Conservation (phyloP, 2,113 vertebrate species). For the Eolophus roseicapilla region DNA sequence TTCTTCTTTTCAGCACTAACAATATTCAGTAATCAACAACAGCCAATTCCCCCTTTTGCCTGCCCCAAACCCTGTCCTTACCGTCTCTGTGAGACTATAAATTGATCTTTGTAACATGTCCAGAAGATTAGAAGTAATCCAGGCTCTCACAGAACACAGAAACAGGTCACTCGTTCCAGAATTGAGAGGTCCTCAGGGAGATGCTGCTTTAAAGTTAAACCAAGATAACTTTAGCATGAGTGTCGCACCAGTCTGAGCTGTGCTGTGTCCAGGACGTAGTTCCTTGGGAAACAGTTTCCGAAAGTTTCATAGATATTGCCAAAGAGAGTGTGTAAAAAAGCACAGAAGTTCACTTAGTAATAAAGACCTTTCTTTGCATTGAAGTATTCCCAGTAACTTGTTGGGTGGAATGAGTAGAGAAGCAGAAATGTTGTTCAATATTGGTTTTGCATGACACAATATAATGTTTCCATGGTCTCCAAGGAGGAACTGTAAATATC, state of each 20-base stretch:
- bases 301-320: not conserved
- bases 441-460: not conserved
- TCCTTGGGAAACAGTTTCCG: not conserved
- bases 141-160: not conserved
- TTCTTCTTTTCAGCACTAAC: not conserved
- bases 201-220: conserved; percentile 24
- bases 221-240: conserved; percentile 5
- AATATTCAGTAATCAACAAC: not conserved
- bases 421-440: not conserved
- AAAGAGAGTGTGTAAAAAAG: not conserved
- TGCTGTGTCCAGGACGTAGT: not conserved
- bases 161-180: not conserved
- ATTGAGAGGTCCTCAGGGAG: conserved; percentile 8
- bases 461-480: not conserved
- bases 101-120: conserved; percentile 22
- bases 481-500: not conserved
- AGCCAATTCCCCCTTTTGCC: not conserved
- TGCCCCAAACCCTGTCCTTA: not conserved
- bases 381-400: not conserved
- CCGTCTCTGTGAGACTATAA: conserved; percentile 14
- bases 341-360: not conserved
- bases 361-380: not conserved
- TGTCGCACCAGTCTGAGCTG: not conserved
- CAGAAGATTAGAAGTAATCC: conserved; percentile 60
- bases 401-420: not conserved